phyloP scores from a whole-genome alignment of 2,888 invertebrate species.

The Nomada ferruginata region DNA sequence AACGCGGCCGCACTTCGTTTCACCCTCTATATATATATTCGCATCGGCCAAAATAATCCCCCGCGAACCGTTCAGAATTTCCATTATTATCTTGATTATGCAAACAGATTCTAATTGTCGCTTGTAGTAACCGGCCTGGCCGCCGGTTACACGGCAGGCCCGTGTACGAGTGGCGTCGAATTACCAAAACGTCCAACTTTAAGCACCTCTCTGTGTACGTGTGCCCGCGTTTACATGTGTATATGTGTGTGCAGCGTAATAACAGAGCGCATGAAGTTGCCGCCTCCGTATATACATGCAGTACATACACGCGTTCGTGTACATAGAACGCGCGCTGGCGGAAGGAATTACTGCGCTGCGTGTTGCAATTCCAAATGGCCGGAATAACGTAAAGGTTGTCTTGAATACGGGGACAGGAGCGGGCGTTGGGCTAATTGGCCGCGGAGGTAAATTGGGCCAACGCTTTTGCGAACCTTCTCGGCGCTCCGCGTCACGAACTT shows the following conservation, averaged over 20 bases:
- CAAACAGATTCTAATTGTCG: conserved; percentile 63
- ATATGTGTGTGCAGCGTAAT: conserved; percentile 31
- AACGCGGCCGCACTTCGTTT: conserved; percentile 8
- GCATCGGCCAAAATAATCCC: conserved; percentile 39
- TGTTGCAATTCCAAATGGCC: conserved; percentile 61
- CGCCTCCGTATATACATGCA: background rate
- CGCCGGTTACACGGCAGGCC: conserved; percentile 35
- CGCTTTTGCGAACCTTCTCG: conserved; percentile 55
- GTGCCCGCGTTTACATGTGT: background rate
- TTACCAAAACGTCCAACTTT: conserved; percentile 63
- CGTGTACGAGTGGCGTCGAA: conserved; percentile 50
- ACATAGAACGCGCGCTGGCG: conserved; percentile 12
- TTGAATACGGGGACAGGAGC: conserved; percentile 58
- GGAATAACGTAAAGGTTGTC: conserved; percentile 60
- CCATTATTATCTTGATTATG: conserved; percentile 61
- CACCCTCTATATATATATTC: background rate
- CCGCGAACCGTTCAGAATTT: conserved; percentile 32
- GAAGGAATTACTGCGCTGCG: conserved; percentile 55
- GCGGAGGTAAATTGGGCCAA: conserved; percentile 62
- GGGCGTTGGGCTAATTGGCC: conserved; percentile 68
- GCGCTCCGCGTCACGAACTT: conserved; percentile 19
- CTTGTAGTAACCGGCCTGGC: conserved; percentile 33
- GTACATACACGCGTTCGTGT: background rate
- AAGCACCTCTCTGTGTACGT: conserved; percentile 39
- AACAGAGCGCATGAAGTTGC: conserved; percentile 42